A percentile compares a stretch with the other conserved stretches of the same genome.
These are phyloP conservation scores for Etheostoma nigrum DNA, from an alignment of 2,797 vertebrate genomes.

Conservation along the genomic window DNA sequence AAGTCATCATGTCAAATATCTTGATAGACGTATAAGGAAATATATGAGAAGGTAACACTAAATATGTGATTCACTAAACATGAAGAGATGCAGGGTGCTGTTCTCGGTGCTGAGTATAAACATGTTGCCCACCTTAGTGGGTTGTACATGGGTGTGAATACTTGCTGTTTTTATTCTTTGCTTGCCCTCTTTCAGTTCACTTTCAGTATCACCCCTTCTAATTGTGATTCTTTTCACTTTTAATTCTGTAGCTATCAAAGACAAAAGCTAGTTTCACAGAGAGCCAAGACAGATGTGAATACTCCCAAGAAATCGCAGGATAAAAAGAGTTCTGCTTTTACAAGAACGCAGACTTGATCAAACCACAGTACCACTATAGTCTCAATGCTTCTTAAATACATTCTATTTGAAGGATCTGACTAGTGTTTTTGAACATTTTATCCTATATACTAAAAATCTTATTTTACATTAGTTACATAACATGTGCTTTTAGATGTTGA, in stretches of 20 bases:
- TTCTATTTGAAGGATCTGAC: conserved; percentile 8
- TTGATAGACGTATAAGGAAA: not conserved
- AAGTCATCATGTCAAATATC: not conserved
- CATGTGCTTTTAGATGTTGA: conserved; percentile 2
- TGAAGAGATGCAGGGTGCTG: not conserved
- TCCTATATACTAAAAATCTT: not conserved
- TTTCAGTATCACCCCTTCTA: conserved; percentile 15
- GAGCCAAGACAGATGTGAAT: conserved; percentile 22
- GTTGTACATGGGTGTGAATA: conserved; percentile 26
- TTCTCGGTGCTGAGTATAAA: not conserved
- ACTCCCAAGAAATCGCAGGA: not conserved
- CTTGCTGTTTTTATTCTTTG: conserved; percentile 20
- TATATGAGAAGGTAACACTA: not conserved
- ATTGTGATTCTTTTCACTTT: conserved; percentile 52
- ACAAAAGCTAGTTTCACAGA: conserved; percentile 11
- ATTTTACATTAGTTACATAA: not conserved
- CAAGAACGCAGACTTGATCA: conserved; percentile 31
- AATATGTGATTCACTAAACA: not conserved
- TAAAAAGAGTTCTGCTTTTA: conserved; percentile 24
- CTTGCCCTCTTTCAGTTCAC: conserved; percentile 9
- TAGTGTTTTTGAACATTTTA: not conserved
- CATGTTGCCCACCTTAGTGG: conserved; percentile 1
- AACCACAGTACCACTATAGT: not conserved
- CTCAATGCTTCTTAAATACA: not conserved
- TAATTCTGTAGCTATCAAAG: conserved; percentile 25